Percentiles rank a stretch among this genome's conserved stretches.
These are phyloP conservation scores for Cryptoblepharus egeriae DNA, from an alignment of 2,797 vertebrate genomes.

Conservation along the genomic window DNA sequence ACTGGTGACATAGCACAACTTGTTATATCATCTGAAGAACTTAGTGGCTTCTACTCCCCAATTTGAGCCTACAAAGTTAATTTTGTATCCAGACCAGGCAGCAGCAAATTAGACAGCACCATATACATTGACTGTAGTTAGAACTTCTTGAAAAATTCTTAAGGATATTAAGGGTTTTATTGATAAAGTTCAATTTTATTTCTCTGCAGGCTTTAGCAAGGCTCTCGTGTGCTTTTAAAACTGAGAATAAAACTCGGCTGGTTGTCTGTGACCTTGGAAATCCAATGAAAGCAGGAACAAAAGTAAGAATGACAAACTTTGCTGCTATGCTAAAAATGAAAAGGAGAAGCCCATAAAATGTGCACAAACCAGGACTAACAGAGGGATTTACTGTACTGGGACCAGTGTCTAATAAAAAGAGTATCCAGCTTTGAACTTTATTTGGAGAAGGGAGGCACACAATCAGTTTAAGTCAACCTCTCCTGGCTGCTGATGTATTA, in stretches of 20 bases:
- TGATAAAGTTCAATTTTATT: not conserved
- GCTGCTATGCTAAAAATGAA: not conserved
- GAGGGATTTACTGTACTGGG: not conserved
- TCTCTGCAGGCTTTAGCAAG: conserved; percentile 79
- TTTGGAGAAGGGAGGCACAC: not conserved
- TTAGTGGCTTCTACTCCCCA: accelerated
- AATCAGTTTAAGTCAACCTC: not conserved
- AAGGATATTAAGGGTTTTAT: not conserved
- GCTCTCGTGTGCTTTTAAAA: conserved; percentile 94
- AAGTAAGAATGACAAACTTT: conserved; percentile 71
- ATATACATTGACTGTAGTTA: not conserved
- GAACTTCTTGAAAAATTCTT: not conserved
- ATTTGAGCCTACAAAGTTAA: not conserved
- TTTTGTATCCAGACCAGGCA: not conserved
- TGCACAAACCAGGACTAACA: not conserved
- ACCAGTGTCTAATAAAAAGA: not conserved
- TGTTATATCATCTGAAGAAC: not conserved
- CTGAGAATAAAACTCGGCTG: conserved; percentile 92
- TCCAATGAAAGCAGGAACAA: conserved; percentile 94
- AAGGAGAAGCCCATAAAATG: not conserved
- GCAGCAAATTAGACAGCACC: not conserved
- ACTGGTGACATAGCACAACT: not conserved
- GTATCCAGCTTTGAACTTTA: not conserved
- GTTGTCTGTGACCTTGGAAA: conserved; percentile 97
- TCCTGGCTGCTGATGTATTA: conserved; percentile 6